Evolutionary conservation across 2,888 invertebrate genomes (phyloP).

Genomic region (Aplocera efformata): DNA sequence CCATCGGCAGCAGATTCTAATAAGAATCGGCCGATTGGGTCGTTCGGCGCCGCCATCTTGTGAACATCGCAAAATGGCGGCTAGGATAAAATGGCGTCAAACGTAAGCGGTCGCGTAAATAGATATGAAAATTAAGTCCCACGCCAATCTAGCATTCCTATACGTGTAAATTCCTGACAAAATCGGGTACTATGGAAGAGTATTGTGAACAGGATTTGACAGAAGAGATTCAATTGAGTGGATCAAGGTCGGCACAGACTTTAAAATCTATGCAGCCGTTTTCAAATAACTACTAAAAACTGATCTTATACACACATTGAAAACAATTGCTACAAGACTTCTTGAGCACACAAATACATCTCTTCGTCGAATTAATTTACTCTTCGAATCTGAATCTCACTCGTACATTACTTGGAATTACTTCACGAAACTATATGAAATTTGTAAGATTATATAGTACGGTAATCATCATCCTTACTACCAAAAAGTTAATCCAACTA

Average conservation of each 20-base stretch:
- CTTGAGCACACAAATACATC: constrained; percentile 19
- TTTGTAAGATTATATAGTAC: too few relatives aligned
- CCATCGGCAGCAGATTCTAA: constrained; percentile 62
- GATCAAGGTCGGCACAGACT: constrained; percentile 13
- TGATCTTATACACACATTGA: not conserved
- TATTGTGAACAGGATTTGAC: constrained; percentile 47
- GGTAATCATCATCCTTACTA: too few relatives aligned
- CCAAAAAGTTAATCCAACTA: too few relatives aligned
- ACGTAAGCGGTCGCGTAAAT: constrained; percentile 38
- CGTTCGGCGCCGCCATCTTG: constrained; percentile 65
- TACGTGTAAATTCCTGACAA: constrained; percentile 23
- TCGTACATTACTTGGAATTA: too few relatives aligned
- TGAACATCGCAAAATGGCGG: constrained; percentile 47
- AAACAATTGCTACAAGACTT: constrained; percentile 9
- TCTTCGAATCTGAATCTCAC: constrained; percentile 13
- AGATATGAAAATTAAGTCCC: constrained; percentile 48
- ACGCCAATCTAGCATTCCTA: constrained; percentile 38
- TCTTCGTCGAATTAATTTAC: constrained; percentile 6
- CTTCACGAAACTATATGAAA: too few relatives aligned
- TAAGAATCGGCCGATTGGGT: constrained; percentile 65
- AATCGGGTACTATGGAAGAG: constrained; percentile 49
- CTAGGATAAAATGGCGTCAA: constrained; percentile 48
- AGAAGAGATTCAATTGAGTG: constrained; percentile 43
- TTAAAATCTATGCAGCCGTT: constrained; percentile 1
- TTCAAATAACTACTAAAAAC: constrained; percentile 1